These are phyloP conservation scores for Cantharis lateralis DNA, from an alignment of 2,888 invertebrate genomes.

Conservation along the genomic window DNA sequence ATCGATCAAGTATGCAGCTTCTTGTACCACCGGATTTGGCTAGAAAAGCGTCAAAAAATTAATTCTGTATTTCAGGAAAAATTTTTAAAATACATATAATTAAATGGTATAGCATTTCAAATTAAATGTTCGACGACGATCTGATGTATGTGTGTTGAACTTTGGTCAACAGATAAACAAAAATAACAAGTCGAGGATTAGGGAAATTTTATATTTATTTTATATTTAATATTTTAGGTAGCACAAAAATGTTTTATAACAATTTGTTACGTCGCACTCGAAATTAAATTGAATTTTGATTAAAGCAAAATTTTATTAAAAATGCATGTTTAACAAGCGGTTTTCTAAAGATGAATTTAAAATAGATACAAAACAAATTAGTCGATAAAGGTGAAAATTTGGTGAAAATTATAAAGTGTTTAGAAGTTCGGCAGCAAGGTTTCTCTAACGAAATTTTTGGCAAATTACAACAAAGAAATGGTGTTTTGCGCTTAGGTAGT, in stretches of 20 bases:
- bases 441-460: constrained; percentile 7
- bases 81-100: too few relatives aligned
- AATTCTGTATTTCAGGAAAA: too few relatives aligned
- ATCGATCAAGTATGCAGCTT: background rate
- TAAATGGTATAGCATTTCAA: too few relatives aligned
- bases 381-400: background rate
- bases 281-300: background rate
- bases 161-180: too few relatives aligned
- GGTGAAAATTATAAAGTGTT: constrained; percentile 7
- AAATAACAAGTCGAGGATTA: too few relatives aligned
- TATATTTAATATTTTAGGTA: background rate
- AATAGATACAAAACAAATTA: background rate
- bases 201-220: background rate
- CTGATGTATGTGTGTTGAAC: too few relatives aligned
- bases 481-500: background rate
- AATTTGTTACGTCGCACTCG: background rate
- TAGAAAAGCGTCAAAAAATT: background rate
- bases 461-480: constrained; percentile 9
- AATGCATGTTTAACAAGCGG: background rate
- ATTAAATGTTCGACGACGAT: too few relatives aligned
- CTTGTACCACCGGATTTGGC: background rate
- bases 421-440: constrained; percentile 3
- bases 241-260: background rate
- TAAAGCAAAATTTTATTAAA: background rate
- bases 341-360: background rate